Evolutionary conservation across 2,888 invertebrate species (phyloP).

Genomic region (Apotomis turbidana): DNA sequence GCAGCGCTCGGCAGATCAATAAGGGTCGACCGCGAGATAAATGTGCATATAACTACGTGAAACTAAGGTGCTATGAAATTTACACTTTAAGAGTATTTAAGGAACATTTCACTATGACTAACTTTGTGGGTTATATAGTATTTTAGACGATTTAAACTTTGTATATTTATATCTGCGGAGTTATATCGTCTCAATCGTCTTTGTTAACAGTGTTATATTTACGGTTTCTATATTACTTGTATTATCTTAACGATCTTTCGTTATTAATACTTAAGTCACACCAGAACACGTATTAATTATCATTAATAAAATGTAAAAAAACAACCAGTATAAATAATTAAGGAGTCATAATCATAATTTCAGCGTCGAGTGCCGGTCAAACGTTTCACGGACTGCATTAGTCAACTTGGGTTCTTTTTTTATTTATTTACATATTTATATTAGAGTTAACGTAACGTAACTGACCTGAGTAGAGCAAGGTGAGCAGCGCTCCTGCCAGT

Average conservation of each 20-base stretch:
- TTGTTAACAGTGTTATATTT: not conserved
- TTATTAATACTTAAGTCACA: not conserved
- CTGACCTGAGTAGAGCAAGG: constrained; percentile 77
- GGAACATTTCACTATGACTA: not conserved
- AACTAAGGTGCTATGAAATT: constrained; percentile 15
- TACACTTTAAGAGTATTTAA: not conserved
- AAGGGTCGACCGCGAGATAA: constrained; percentile 59
- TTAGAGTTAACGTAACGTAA: constrained; percentile 20
- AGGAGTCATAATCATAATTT: no score
- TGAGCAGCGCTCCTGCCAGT: constrained; percentile 67
- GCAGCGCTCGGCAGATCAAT: constrained; percentile 69
- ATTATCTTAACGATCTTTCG: no score
- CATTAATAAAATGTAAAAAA: not conserved
- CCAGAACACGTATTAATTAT: not conserved
- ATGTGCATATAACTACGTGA: constrained; percentile 38
- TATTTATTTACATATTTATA: not conserved
- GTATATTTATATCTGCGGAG: no score
- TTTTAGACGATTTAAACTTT: not conserved
- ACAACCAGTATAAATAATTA: not conserved
- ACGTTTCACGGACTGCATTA: no score
- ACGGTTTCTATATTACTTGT: not conserved
- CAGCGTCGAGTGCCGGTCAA: no score
- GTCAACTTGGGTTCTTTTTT: not conserved
- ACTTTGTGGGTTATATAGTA: not conserved
- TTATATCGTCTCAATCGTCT: not conserved